Evolutionary conservation across 2,888 invertebrate species (phyloP).

Genomic region (Margaritifera margaritifera): DNA sequence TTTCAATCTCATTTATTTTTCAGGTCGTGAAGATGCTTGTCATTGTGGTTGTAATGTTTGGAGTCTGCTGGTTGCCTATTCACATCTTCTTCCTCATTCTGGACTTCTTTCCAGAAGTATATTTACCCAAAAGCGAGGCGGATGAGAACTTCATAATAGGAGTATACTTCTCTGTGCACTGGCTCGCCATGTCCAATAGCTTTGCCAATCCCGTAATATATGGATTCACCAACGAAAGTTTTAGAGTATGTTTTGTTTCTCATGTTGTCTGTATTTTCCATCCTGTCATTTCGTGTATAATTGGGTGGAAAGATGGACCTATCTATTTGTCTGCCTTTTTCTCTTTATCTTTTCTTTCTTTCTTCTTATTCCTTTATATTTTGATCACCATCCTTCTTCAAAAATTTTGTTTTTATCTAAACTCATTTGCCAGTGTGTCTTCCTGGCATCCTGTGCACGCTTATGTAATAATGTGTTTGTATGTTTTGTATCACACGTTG

Average conservation of each 20-base stretch:
- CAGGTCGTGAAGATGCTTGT: constrained; percentile 72
- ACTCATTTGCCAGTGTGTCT: no score
- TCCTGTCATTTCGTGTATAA: no score
- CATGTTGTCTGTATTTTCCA: no score
- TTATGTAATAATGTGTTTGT: no score
- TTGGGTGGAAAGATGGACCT: no score
- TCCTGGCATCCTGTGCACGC: no score
- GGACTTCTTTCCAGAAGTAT: constrained; percentile 56
- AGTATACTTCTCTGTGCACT: constrained; percentile 64
- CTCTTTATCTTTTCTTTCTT: no score
- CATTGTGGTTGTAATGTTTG: constrained; percentile 67
- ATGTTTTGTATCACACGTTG: no score
- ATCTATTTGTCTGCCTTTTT: no score
- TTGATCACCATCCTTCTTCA: no score
- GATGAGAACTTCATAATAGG: constrained; percentile 41
- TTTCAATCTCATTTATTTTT: constrained; percentile 17
- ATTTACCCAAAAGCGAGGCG: constrained; percentile 17
- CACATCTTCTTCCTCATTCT: constrained; percentile 65
- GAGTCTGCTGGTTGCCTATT: constrained; percentile 70
- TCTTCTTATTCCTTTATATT: no score
- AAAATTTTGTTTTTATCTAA: no score
- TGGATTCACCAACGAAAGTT: constrained; percentile 71
- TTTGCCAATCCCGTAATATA: constrained; percentile 71
- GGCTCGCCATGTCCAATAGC: constrained; percentile 72
- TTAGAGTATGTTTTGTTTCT: constrained; percentile 59